Percentiles rank a stretch among this genome's conserved stretches.
These are phyloP conservation scores for Patagioenas fasciata DNA, from an alignment of 2,113 vertebrate genomes.

Conservation along the genomic window DNA sequence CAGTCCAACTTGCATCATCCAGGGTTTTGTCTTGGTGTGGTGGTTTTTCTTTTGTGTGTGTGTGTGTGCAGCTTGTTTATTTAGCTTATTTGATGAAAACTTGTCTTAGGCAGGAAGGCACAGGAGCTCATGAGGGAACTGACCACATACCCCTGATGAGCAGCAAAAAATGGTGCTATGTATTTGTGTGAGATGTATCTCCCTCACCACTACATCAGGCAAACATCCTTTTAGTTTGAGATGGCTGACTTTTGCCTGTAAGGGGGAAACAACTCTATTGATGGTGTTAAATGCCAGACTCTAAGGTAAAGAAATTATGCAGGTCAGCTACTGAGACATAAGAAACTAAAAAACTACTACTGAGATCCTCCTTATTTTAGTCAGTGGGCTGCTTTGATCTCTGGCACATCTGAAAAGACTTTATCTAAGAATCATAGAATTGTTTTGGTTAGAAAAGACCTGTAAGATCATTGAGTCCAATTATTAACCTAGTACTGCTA, in stretches of 20 bases:
- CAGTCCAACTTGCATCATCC: not conserved
- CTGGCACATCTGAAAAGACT: not conserved
- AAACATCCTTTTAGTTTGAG: not conserved
- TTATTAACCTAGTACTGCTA: no score
- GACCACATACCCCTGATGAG: not conserved
- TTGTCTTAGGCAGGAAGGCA: not conserved
- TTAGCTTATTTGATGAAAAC: not conserved
- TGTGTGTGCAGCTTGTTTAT: not conserved
- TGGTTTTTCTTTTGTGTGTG: not conserved
- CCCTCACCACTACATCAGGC: not conserved
- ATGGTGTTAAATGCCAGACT: not conserved
- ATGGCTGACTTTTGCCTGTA: not conserved
- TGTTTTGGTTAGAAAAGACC: no score
- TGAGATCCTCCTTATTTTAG: not conserved
- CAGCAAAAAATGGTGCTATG: not conserved
- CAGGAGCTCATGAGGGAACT: not conserved
- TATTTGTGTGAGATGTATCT: not conserved
- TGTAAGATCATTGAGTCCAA: no score
- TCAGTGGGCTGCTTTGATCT: not conserved
- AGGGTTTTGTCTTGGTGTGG: not conserved
- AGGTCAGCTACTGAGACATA: not conserved
- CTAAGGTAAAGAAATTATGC: not conserved
- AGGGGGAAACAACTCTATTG: not conserved
- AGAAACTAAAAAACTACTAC: not conserved
- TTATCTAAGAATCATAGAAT: no score